Evolutionary conservation across 2,888 invertebrate genomes (phyloP).

Genomic region (Oxycera nigricornis): DNA sequence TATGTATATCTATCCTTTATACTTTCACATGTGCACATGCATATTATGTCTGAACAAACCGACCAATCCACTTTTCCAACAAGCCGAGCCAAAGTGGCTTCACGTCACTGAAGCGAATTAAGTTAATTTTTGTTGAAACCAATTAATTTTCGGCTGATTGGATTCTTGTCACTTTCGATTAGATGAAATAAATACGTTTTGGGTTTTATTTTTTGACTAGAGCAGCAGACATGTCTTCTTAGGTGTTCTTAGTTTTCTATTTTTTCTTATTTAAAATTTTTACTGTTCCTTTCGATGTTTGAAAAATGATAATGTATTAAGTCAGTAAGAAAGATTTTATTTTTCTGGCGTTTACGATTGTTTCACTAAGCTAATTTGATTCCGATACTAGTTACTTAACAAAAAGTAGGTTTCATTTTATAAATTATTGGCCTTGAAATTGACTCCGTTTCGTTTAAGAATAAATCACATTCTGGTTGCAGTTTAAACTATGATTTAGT

Average conservation of each 20-base stretch:
- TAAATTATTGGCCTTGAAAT: too few species aligned
- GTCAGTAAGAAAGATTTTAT: neutral
- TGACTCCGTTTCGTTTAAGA: too few species aligned
- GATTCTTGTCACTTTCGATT: slow-evolving; percentile 22
- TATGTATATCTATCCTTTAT: neutral
- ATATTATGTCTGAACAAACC: neutral
- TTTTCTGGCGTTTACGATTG: neutral
- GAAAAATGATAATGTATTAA: neutral
- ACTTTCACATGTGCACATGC: neutral
- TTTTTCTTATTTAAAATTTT: neutral
- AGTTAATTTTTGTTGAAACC: slow-evolving; percentile 35
- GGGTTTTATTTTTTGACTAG: neutral
- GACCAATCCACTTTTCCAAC: neutral
- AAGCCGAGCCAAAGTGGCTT: too few species aligned
- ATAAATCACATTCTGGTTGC: too few species aligned
- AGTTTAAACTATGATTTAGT: too few species aligned
- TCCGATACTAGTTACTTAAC: too few species aligned
- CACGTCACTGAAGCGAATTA: slow-evolving; percentile 2
- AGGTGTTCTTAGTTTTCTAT: neutral
- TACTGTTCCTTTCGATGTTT: neutral
- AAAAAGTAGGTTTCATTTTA: too few species aligned
- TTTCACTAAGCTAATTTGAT: too few species aligned
- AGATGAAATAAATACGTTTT: neutral
- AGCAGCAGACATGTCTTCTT: neutral
- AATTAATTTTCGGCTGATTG: slow-evolving; percentile 38